Base-by-base conservation (phyloP, 2,113 vertebrate genomes). In the Helogale parvula region DNA sequence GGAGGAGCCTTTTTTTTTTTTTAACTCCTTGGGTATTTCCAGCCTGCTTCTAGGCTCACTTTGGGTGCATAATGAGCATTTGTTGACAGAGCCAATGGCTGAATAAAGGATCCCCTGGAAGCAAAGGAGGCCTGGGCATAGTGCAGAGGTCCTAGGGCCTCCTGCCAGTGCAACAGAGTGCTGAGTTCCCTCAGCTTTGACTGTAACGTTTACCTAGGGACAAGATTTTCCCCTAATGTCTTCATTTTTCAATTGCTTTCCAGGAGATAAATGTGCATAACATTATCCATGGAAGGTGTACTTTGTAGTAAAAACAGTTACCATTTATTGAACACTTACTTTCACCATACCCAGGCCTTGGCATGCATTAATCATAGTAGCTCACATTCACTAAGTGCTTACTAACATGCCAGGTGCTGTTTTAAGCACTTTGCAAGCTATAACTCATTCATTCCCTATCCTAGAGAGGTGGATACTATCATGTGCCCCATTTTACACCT, bases 291-390 rank as follows among this genome's bases (percentile, higher is more conserved):
- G 69, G 90, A 87, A 80, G 33, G 23, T 90, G 35, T 90, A 19
- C 92, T 86, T 96, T 76, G 68, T 96, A 83, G 92, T 66, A 89
- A 87, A 86, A 95, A 79, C 41, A 80, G 65, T 90, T 76, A 50
- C 54, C 90, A 50, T 79, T 97, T 97, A 93, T 72, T 50, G 96
- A 80, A 76, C 71, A 74, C 60, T 92, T 76, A 96, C 65, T 96
- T 97, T 94, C 96, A 77, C 88, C 35, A 9, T 25, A 66, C 90
- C 41, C 41, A 69, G 57, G 69, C 25, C 84, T 97, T 97, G 54
- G n/a, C 50, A 50, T 82, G 63, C 80, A 71, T 94, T 93, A 88
- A 93, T 96, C 80, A 82, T 90, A 88, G 66, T 33, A 77, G 71
- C 80, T 41, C 29, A 2, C 35, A 29, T 71, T 92, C 95, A 31